Evolutionary conservation across 2,113 vertebrate genomes (phyloP).

Genomic region (Pyxicephalus adspersus): DNA sequence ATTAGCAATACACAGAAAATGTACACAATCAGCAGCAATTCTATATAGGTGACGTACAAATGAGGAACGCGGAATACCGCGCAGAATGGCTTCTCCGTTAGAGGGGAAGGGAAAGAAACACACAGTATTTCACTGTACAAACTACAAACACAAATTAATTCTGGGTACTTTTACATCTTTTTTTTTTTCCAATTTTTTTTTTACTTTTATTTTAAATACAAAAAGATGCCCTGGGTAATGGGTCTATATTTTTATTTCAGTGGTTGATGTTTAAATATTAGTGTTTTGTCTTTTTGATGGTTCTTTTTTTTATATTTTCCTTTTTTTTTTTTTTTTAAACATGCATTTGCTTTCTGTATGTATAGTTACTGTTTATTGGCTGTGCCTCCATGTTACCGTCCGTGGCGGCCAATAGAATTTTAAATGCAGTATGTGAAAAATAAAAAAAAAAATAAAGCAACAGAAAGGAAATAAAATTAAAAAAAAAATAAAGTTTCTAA

Average conservation of each 20-base stretch:
- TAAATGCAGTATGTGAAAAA: conserved; percentile 71
- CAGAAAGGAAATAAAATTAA: too few relatives aligned
- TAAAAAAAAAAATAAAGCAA: conserved; percentile 68
- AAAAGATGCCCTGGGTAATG: conserved; percentile 83
- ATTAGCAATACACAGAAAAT: conserved; percentile 83
- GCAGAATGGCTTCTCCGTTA: conserved; percentile 79
- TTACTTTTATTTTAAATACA: conserved; percentile 70
- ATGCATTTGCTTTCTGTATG: conserved; percentile 80
- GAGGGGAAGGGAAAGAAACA: conserved; percentile 65
- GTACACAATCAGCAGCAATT: conserved; percentile 86
- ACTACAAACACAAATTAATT: conserved; percentile 94
- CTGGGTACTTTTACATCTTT: conserved; percentile 91
- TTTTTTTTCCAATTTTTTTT: conserved; percentile 80
- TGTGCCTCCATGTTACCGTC: conserved; percentile 67
- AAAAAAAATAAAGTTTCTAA: conserved; percentile 60
- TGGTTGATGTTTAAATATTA: conserved; percentile 87
- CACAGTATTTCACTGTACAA: conserved; percentile 81
- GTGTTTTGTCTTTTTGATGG: conserved; percentile 59
- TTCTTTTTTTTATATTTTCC: conserved; percentile 74
- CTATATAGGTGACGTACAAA: conserved; percentile 82
- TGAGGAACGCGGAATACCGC: conserved; percentile 63
- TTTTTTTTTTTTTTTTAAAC: conserved; percentile 74
- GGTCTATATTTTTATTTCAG: conserved; percentile 76
- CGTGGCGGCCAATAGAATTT: conserved; percentile 64
- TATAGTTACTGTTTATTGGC: conserved; percentile 71